Base-by-base conservation (phyloP, 2,113 vertebrate species). In the Ceratotherium simum region DNA sequence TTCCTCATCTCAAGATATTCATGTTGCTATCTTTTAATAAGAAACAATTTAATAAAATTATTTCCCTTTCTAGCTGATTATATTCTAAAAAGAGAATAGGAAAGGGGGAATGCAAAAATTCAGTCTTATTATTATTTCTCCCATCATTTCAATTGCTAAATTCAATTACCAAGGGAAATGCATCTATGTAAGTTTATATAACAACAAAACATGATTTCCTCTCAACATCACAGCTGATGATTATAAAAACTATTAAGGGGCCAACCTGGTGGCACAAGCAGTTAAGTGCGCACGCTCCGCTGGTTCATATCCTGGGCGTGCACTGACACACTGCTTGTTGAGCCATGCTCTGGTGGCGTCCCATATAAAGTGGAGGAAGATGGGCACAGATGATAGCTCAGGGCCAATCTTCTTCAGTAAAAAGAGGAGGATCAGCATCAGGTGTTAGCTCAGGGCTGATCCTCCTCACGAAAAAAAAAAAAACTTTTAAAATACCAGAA, bases 11-110 rank as follows among this genome's bases (percentile, higher is more conserved):
- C 33, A 79, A 95, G 79, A 95, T 69, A 93, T 51, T 92, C 83
- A 85, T 79, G 69, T 90, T 84, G 65, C 76, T 90, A 94, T 70
- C 46, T 94, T 96, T 96, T 91, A 97, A 97, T 97, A 97, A 92
- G 94, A 98, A 98, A 27, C 46, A 97, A 96, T 96, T 96, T 98
- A 96, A 69, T 84, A 94, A 96, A 96, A 96, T 96, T 79, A 78
- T 82, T 98, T 97, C 97, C 73, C 73, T 92, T 88, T 31, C n/a
- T 48, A 87, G 8, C 29, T 96, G 79, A 96, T 98, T 94, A 97
- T 97, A 97, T 80, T 97, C 42, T 31, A 81, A 95, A 98, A 96
- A 95, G 73, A 96, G 65, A 95, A 90, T 94, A 97, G 25, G 11
- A 94, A 98, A 88, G 64, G 67, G 2, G 3, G 33, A 94, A 97